These are phyloP conservation scores for Zaprionus bogoriensis DNA, from an alignment of 2,888 invertebrate species.

Conservation along the genomic window DNA sequence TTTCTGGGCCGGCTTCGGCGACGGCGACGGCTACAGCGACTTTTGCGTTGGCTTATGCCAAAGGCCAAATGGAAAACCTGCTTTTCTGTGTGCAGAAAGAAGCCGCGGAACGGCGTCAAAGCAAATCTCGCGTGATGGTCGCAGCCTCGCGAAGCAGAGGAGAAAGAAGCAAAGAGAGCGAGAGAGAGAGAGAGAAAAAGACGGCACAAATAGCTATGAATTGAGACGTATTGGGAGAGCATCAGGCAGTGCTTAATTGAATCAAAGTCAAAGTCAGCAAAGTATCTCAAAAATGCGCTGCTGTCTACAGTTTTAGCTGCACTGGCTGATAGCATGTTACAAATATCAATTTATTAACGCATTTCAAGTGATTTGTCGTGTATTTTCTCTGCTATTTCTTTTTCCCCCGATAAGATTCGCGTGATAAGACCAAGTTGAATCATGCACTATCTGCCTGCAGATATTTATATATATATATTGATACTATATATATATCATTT, in stretches of 20 bases:
- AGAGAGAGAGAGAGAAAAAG: slow-evolving; percentile 1
- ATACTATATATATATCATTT: too few relatives aligned
- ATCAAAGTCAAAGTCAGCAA: slow-evolving; percentile 35
- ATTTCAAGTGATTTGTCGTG: slow-evolving; percentile 16
- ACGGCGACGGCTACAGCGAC: slow-evolving; percentile 11
- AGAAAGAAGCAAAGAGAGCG: neutral
- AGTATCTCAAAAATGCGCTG: slow-evolving; percentile 14
- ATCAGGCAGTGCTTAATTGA: slow-evolving; percentile 41
- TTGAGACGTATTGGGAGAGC: neutral
- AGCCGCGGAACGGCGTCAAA: slow-evolving; percentile 23
- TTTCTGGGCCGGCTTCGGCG: slow-evolving; percentile 48
- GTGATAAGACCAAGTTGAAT: neutral
- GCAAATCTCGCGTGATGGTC: slow-evolving; percentile 50
- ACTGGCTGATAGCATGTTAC: neutral
- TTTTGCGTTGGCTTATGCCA: slow-evolving; percentile 69
- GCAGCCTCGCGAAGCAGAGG: slow-evolving; percentile 11
- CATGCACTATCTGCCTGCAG: too few relatives aligned
- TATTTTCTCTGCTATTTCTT: neutral
- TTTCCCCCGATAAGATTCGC: neutral
- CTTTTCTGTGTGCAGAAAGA: slow-evolving; percentile 26
- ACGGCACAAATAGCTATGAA: slow-evolving; percentile 8
- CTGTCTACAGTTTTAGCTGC: slow-evolving; percentile 23
- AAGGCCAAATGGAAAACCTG: slow-evolving; percentile 72
- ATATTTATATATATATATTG: too few relatives aligned
- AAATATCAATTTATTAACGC: slow-evolving; percentile 17